These are phyloP conservation scores for Argopecten irradians DNA, from an alignment of 1,140 invertebrate genomes.

Conservation along the genomic window DNA sequence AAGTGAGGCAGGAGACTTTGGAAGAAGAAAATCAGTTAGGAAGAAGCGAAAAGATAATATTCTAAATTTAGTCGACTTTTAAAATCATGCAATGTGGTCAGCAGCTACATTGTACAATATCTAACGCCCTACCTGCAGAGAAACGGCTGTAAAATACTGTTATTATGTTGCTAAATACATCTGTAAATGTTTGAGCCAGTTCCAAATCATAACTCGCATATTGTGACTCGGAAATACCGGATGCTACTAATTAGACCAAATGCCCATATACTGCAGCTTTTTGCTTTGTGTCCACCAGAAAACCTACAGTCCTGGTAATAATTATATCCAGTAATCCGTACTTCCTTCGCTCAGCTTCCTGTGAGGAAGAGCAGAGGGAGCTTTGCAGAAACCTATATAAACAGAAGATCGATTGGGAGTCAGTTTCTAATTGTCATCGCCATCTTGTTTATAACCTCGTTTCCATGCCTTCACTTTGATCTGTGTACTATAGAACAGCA, in stretches of 20 bases:
- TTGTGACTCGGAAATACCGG: too few species aligned
- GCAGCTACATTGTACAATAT: too few species aligned
- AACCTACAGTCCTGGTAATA: background rate
- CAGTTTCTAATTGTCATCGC: background rate
- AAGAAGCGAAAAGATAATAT: too few species aligned
- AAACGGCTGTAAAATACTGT: too few species aligned
- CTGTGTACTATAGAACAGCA: background rate
- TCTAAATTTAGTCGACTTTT: too few species aligned
- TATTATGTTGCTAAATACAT: too few species aligned
- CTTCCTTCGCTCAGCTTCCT: background rate
- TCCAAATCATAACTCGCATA: too few species aligned
- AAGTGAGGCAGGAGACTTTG: too few species aligned
- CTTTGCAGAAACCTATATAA: background rate
- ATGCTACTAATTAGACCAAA: background rate
- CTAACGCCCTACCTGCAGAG: too few species aligned
- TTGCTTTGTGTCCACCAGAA: background rate
- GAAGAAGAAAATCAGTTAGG: too few species aligned
- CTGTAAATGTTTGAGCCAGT: too few species aligned
- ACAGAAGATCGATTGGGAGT: background rate
- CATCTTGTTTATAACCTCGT: background rate
- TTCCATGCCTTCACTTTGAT: background rate
- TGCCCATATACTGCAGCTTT: background rate
- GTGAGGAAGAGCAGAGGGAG: background rate
- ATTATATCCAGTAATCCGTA: background rate
- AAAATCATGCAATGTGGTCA: too few species aligned